Evolutionary conservation across 2,888 invertebrate species (phyloP).

Genomic region (Chouioia cunea): DNA sequence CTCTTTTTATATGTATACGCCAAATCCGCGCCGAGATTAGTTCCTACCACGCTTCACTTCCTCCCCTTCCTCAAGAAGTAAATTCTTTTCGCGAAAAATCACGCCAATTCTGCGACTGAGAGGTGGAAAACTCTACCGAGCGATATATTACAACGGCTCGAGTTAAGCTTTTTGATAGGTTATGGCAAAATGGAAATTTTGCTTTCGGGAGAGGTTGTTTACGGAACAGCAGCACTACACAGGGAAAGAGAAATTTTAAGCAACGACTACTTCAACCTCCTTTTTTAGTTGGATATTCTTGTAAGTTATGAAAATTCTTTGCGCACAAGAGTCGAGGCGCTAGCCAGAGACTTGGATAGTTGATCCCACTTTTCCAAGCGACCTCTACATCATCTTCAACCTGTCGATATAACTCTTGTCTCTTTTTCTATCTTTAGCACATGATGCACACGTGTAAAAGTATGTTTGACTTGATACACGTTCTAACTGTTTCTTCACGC

Average conservation of each 20-base stretch:
- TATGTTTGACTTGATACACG: too few species aligned
- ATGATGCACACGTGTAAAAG: not conserved
- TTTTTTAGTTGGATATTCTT: slow-evolving; percentile 11
- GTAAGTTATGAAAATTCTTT: slow-evolving; percentile 62
- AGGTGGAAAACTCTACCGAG: not conserved
- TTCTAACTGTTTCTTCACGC: too few species aligned
- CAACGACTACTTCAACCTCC: not conserved
- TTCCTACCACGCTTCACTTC: slow-evolving; percentile 7
- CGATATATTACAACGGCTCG: slow-evolving; percentile 6
- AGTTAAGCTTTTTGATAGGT: too few species aligned
- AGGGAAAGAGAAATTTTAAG: slow-evolving; percentile 20
- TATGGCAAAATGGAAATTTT: slow-evolving; percentile 22
- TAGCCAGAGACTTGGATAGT: not conserved
- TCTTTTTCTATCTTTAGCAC: not conserved
- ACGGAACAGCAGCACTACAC: not conserved
- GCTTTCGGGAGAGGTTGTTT: not conserved
- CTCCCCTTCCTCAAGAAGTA: slow-evolving; percentile 11
- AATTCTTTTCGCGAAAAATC: slow-evolving; percentile 23
- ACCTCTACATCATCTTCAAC: slow-evolving; percentile 12
- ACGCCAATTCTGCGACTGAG: slow-evolving; percentile 15
- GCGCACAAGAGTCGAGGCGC: slow-evolving; percentile 33
- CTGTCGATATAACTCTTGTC: slow-evolving; percentile 12
- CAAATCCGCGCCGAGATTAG: slow-evolving; percentile 25
- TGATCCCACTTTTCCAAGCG: slow-evolving; percentile 13
- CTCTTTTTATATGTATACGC: not conserved